phyloP scores from a whole-genome alignment of 2,888 invertebrate species.

The Macrosoma leucophasiata region DNA sequence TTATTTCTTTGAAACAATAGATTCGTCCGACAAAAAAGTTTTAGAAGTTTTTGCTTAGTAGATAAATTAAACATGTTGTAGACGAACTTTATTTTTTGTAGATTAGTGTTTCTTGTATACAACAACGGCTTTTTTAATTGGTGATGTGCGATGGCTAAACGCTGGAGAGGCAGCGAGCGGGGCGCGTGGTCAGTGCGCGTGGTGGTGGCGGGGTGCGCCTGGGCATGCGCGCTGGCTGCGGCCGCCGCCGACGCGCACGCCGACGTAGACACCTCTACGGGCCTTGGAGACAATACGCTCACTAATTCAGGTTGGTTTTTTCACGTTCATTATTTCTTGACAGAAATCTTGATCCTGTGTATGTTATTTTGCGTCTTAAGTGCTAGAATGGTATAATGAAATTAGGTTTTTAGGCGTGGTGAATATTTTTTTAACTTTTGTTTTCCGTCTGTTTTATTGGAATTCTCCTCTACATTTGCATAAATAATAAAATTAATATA shows the following conservation, averaged over 20 bases:
- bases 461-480: no score
- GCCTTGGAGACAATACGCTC: constrained; percentile 64
- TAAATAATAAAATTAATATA: no score
- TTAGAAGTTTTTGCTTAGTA: constrained; percentile 6
- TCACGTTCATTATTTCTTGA: no score
- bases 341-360: no score
- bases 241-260: constrained; percentile 46
- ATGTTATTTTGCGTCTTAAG: no score
- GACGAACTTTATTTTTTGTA: constrained; percentile 8
- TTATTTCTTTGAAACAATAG: no score
- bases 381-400: no score
- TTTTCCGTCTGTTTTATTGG: no score
- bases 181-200: constrained; percentile 33
- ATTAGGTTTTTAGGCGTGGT: no score
- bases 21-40: constrained; percentile 12
- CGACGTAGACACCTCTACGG: constrained; percentile 69
- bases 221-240: constrained; percentile 59
- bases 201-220: constrained; percentile 51
- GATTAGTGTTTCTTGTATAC: constrained; percentile 11
- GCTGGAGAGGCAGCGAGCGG: constrained; percentile 32
- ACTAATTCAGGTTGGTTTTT: constrained; percentile 58
- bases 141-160: constrained; percentile 71
- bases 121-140: constrained; percentile 37
- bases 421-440: no score
- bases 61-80: constrained; percentile 11